These are phyloP conservation scores for Aurelia sp. DNA, from an alignment of 30 jellyfish, hydroid and myxozoan species.

Conservation along the genomic window DNA sequence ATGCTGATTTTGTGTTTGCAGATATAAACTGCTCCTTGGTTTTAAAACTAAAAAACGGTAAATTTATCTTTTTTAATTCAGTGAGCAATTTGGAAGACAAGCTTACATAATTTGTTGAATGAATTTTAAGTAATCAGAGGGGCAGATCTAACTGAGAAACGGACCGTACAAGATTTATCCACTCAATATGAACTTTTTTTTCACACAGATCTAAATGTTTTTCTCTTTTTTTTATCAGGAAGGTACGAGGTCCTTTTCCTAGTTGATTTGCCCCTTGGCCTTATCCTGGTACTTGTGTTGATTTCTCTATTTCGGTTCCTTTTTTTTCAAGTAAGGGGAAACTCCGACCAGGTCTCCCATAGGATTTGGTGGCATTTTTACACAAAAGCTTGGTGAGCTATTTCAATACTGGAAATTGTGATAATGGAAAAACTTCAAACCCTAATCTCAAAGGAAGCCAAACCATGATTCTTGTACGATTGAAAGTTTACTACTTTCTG, in stretches of 20 bases:
- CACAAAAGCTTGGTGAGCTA: too few species aligned
- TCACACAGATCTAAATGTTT: not conserved
- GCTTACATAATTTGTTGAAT: not conserved
- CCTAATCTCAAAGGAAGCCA: too few species aligned
- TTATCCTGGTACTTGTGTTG: conserved; percentile 6
- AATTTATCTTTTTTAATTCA: too few species aligned
- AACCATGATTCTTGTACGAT: too few species aligned
- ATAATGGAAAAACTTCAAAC: too few species aligned
- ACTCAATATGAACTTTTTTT: not conserved
- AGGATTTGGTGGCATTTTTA: too few species aligned
- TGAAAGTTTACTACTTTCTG: too few species aligned
- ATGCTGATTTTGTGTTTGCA: too few species aligned
- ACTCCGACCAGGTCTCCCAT: not conserved
- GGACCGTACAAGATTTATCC: not conserved
- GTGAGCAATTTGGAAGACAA: too few species aligned
- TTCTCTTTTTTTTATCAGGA: not conserved
- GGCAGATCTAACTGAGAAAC: conserved; percentile 3
- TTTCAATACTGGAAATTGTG: too few species aligned
- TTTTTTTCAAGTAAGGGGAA: not conserved
- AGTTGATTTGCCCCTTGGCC: conserved; percentile 10
- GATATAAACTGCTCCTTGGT: too few species aligned
- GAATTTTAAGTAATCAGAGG: not conserved
- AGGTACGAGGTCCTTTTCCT: not conserved
- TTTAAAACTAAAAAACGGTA: too few species aligned
- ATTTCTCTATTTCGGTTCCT: not conserved